Conservation (phyloP, 2,797 vertebrate species). For the Enteromius treurensis region DNA sequence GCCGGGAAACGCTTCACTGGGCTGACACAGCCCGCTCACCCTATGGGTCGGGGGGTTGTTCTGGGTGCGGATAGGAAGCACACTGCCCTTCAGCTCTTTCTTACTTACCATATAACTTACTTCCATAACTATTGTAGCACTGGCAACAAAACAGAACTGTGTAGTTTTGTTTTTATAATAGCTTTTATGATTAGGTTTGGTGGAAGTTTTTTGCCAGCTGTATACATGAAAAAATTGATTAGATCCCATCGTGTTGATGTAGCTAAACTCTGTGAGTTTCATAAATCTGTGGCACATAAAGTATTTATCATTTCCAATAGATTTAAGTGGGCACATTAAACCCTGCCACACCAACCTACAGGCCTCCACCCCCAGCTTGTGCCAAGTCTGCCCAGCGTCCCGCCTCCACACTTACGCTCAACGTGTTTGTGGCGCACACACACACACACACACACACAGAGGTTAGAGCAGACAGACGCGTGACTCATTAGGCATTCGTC, state of each 20-base stretch:
- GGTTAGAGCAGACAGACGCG: conserved; percentile 85
- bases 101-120: conserved; percentile 59
- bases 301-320: conserved; percentile 27
- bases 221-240: conserved; percentile 11
- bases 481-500: conserved; percentile 87
- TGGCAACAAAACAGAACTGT: neutral
- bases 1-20: conserved; percentile 77
- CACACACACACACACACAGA: conserved; percentile 71
- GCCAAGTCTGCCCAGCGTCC: conserved; percentile 81
- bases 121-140: conserved; percentile 47
- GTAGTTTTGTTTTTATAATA: neutral
- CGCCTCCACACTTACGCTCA: conserved; percentile 63
- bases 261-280: conserved; percentile 30
- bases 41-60: conserved; percentile 63
- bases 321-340: conserved; percentile 27
- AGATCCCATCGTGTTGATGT: conserved; percentile 13
- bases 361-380: conserved; percentile 70
- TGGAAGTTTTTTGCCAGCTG: conserved; percentile 2
- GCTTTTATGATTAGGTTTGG: conserved; percentile 4
- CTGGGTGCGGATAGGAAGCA: conserved; percentile 61
- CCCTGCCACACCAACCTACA: conserved; percentile 59
- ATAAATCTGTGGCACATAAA: conserved; percentile 36
- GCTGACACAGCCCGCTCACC: conserved; percentile 78
- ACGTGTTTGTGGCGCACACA: conserved; percentile 54
- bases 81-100: conserved; percentile 70